Percentiles rank a stretch among this genome's conserved stretches.
phyloP scores from a whole-genome alignment of 2,888 invertebrate genomes.

The Diarsia rubi region DNA sequence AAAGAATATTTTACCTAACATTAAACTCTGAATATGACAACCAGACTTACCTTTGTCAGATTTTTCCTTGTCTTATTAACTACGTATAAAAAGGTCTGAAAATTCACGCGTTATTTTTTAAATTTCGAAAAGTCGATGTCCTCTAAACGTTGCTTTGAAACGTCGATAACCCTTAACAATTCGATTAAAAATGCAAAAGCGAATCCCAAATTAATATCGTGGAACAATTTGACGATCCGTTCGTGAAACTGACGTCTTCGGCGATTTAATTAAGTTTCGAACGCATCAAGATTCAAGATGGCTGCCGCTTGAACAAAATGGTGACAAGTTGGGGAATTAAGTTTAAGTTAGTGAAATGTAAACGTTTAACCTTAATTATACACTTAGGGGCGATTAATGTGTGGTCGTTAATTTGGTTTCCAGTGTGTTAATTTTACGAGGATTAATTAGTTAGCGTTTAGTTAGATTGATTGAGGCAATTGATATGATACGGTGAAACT shows the following conservation, averaged over 20 bases:
- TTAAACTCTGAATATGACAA: conserved; percentile 42
- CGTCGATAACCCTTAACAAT: conserved; percentile 33
- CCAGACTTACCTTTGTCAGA: conserved; percentile 31
- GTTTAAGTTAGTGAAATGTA: conserved; percentile 55
- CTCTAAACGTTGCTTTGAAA: conserved; percentile 7
- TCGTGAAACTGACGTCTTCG: conserved; percentile 74
- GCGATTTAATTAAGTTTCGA: conserved; percentile 86
- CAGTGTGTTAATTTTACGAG: conserved; percentile 41
- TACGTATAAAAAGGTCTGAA: background rate
- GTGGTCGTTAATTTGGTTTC: conserved; percentile 49
- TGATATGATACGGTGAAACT: background rate
- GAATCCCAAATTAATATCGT: conserved; percentile 75
- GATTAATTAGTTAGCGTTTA: conserved; percentile 23
- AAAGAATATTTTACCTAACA: conserved; percentile 30
- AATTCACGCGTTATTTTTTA: background rate
- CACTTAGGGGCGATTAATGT: conserved; percentile 45
- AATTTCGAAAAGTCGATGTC: background rate
- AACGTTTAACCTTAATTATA: conserved; percentile 58
- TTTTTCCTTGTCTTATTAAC: conserved; percentile 17
- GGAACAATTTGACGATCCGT: conserved; percentile 79
- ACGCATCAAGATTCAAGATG: conserved; percentile 70
- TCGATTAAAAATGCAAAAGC: conserved; percentile 54
- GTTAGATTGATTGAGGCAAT: conserved; percentile 19
- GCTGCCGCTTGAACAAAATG: conserved; percentile 60
- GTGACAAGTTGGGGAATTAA: conserved; percentile 59